These are phyloP conservation scores for Apis dorsata DNA, from an alignment of 1,140 invertebrate species.

Conservation along the genomic window DNA sequence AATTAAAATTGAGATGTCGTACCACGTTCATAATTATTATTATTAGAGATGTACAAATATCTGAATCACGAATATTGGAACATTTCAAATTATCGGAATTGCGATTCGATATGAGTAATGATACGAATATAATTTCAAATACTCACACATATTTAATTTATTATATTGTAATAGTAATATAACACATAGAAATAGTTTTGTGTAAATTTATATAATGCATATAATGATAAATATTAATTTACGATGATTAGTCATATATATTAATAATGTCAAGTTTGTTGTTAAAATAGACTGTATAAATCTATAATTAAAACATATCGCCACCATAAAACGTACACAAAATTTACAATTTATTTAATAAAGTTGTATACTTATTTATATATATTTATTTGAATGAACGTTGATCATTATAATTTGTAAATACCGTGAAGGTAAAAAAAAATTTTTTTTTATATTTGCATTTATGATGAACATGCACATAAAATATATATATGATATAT, in stretches of 20 bases:
- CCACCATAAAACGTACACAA: neutral
- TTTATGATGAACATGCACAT: neutral
- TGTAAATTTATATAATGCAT: neutral
- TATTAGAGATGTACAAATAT: neutral
- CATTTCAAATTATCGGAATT: no score
- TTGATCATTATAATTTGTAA: conserved; percentile 24
- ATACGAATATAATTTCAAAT: no score
- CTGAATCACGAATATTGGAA: no score
- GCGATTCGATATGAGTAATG: no score
- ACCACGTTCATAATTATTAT: conserved; percentile 18
- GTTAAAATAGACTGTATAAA: neutral
- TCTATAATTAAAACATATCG: neutral
- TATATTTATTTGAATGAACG: conserved; percentile 1
- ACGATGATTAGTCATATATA: neutral
- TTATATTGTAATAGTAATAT: no score
- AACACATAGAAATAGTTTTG: neutral
- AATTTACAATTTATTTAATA: neutral
- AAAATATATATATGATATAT: neutral
- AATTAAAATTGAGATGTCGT: neutral
- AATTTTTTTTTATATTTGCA: neutral
- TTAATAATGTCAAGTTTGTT: neutral
- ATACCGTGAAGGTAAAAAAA: conserved; percentile 7
- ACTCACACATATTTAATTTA: no score
- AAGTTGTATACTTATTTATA: conserved; percentile 3
- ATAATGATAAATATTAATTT: neutral